A percentile compares a stretch with the other conserved stretches of the same genome.
Conservation (phyloP, 2,888 invertebrate genomes). For the Acronicta alni region DNA sequence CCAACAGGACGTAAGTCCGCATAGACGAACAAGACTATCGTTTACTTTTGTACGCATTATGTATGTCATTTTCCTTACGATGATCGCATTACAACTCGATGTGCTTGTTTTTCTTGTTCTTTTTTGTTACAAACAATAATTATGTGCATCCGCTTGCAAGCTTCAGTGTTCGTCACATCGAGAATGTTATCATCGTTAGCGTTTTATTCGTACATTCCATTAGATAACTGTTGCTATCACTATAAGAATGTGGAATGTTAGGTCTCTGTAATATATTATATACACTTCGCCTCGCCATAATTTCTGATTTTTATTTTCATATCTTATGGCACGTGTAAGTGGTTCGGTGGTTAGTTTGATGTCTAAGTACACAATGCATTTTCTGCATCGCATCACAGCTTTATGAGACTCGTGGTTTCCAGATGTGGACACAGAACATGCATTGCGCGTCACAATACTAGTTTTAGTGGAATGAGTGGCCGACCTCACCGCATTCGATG, state of each 20-base stretch:
- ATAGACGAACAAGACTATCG: constrained; percentile 61
- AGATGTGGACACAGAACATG: constrained; percentile 82
- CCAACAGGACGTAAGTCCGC: constrained; percentile 91
- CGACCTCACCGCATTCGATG: constrained; percentile 88
- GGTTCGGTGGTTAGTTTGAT: constrained; percentile 68
- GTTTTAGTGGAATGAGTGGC: constrained; percentile 89
- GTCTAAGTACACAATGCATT: constrained; percentile 77
- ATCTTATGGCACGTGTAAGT: constrained; percentile 64
- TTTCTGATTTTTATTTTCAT: constrained; percentile 57
- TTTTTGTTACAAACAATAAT: constrained; percentile 63
- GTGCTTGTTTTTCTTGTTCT: constrained; percentile 80
- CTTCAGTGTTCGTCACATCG: constrained; percentile 84
- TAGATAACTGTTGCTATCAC: constrained; percentile 67
- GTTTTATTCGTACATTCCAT: constrained; percentile 65
- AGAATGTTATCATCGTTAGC: constrained; percentile 86
- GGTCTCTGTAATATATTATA: constrained; percentile 79
- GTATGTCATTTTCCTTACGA: constrained; percentile 74
- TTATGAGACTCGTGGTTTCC: constrained; percentile 61
- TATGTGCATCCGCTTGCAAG: constrained; percentile 84
- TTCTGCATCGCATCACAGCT: constrained; percentile 74
- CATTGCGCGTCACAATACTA: constrained; percentile 83
- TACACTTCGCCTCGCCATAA: constrained; percentile 62
- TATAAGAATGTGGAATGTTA: constrained; percentile 76
- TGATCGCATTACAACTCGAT: constrained; percentile 84
- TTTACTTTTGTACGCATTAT: constrained; percentile 54